Evolutionary conservation across 2,113 vertebrate species (phyloP).

Genomic region (Egretta garzetta): DNA sequence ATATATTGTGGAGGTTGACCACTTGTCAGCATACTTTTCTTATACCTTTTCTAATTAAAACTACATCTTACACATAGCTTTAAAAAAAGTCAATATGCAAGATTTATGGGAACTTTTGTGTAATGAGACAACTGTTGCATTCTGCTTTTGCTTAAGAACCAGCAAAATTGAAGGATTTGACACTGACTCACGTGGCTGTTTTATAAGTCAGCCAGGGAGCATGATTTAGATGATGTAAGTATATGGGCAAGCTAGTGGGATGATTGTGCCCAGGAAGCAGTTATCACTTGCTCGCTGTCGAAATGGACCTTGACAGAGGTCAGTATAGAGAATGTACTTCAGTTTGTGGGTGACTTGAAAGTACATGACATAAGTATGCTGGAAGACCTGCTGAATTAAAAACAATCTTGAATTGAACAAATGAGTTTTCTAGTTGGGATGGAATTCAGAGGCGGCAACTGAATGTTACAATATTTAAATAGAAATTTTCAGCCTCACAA

Average conservation of each 20-base stretch:
- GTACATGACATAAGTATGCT: not conserved
- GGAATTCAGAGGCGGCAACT: not conserved
- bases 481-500: not conserved
- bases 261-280: not conserved
- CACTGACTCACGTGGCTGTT: rapidly evolving
- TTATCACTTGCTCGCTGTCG: not conserved
- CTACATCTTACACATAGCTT: not conserved
- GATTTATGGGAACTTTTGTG: not conserved
- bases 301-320: not conserved
- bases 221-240: not conserved
- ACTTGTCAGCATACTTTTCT: not conserved
- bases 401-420: not conserved
- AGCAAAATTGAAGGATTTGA: not conserved
- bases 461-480: not conserved
- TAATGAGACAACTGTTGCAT: not conserved
- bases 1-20: not conserved
- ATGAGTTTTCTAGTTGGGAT: not conserved
- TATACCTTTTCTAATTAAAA: not conserved
- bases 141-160: not conserved
- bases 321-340: not conserved
- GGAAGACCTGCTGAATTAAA: not conserved
- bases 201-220: not conserved
- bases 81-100: not conserved
- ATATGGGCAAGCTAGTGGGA: not conserved
- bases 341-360: not conserved